Conservation (phyloP, 1,140 invertebrate species). For the Eriosoma lanigerum region DNA sequence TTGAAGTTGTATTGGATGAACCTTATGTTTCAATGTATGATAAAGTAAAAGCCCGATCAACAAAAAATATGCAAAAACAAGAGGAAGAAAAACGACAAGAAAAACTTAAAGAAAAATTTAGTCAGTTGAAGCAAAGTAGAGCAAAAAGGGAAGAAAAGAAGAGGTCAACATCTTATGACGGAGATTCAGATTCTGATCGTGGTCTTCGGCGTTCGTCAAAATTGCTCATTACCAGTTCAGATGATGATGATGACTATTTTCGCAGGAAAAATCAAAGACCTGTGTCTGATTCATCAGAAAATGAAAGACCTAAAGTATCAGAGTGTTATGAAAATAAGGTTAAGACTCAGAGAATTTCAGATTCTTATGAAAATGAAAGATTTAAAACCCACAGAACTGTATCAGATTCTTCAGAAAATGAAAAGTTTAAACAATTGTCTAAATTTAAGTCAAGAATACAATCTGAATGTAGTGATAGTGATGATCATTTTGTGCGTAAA, state of each 20-base stretch:
- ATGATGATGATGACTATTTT: conserved; percentile 55
- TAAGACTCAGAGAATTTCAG: conserved; percentile 59
- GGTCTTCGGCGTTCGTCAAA: conserved; percentile 54
- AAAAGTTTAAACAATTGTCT: conserved; percentile 15
- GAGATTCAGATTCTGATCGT: conserved; percentile 69
- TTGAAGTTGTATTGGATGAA: conserved; percentile 85
- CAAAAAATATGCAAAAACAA: conserved; percentile 86
- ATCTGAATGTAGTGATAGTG: conserved; percentile 66
- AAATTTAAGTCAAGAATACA: conserved; percentile 61
- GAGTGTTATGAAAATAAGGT: conserved; percentile 52
- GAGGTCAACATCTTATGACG: conserved; percentile 81
- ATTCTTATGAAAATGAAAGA: conserved; percentile 64
- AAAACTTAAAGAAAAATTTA: conserved; percentile 85
- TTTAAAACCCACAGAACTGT: conserved; percentile 41
- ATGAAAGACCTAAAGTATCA: conserved; percentile 48
- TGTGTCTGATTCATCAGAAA: conserved; percentile 54
- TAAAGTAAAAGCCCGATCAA: conserved; percentile 93
- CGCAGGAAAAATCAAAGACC: conserved; percentile 37
- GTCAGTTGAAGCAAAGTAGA: conserved; percentile 81
- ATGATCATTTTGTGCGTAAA: conserved; percentile 56
- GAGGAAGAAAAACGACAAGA: conserved; percentile 86
- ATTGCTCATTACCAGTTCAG: conserved; percentile 55
- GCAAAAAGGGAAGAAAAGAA: conserved; percentile 84
- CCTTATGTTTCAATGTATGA: conserved; percentile 98
- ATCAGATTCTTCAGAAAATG: conserved; percentile 47